phyloP scores from a whole-genome alignment of 1,140 invertebrate genomes.

The Forficula auricularia region DNA sequence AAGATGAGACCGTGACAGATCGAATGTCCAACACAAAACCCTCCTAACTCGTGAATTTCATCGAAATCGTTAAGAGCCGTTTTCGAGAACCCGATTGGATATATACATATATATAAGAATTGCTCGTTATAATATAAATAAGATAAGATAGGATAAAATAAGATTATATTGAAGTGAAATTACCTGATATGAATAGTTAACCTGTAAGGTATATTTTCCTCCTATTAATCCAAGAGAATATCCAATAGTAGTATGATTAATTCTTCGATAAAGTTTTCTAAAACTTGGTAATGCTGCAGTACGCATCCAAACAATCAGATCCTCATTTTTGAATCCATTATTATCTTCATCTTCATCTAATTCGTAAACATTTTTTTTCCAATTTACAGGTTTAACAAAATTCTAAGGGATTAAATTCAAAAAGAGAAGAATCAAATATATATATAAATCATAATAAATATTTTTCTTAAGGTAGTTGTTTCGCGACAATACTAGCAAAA shows the following conservation, averaged over 20 bases:
- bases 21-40: no score
- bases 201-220: constrained; percentile 55
- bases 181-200: constrained; percentile 43
- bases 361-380: constrained; percentile 59
- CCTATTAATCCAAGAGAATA: constrained; percentile 48
- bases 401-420: constrained; percentile 31
- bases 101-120: no score
- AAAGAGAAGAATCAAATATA: constrained; percentile 25
- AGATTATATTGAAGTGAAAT: no score
- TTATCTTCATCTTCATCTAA: constrained; percentile 48
- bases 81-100: no score
- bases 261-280: constrained; percentile 76
- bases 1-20: no score
- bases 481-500: no score
- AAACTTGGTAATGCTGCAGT: constrained; percentile 91
- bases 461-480: no score
- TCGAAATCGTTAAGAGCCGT: no score
- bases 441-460: neutral
- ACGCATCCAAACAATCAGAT: constrained; percentile 97
- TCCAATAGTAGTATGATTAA: constrained; percentile 44
- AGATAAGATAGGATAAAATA: no score
- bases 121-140: no score
- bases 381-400: constrained; percentile 49
- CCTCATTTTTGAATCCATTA: constrained; percentile 93
- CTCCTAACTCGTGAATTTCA: no score